Percentiles rank a stretch among this genome's conserved stretches.
Conservation (phyloP, 2,888 invertebrate genomes). For the Meta bourneti region DNA sequence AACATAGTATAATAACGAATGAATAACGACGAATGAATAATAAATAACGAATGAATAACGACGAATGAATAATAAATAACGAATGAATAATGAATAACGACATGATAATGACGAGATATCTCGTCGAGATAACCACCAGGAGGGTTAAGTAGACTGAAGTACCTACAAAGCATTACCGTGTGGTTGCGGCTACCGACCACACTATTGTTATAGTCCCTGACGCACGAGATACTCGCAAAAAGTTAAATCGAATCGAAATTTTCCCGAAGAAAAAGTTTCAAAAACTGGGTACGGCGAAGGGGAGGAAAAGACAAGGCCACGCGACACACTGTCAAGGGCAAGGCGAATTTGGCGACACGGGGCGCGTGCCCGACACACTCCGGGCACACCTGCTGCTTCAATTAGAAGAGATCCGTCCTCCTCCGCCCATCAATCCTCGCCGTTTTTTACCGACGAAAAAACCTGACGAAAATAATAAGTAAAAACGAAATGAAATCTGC, state of each 20-base stretch:
- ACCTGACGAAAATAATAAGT: not conserved
- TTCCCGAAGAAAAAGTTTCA: not conserved
- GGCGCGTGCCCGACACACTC: slow-evolving; percentile 74
- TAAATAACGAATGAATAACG: too few relatives aligned
- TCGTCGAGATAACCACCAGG: too few relatives aligned
- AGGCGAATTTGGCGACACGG: slow-evolving; percentile 72
- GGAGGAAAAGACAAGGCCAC: slow-evolving; percentile 62
- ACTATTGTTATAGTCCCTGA: not conserved
- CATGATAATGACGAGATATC: too few relatives aligned
- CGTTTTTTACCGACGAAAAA: not conserved
- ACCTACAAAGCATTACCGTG: too few relatives aligned
- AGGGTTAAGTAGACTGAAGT: too few relatives aligned
- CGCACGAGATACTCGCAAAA: not conserved
- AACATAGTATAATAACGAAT: too few relatives aligned
- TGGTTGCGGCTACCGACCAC: not conserved
- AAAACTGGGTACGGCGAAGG: not conserved
- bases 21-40: too few relatives aligned
- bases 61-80: too few relatives aligned
- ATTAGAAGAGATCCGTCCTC: slow-evolving; percentile 31
- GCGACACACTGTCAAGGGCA: slow-evolving; percentile 73
- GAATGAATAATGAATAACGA: too few relatives aligned
- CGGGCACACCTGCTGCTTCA: slow-evolving; percentile 60
- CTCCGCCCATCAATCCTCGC: slow-evolving; percentile 35
- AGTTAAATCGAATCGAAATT: not conserved
- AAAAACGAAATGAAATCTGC: not conserved